A percentile compares a stretch with the other conserved stretches of the same genome.
Conservation (phyloP, 2,888 invertebrate species). For the Pollenia griseotomentosa region DNA sequence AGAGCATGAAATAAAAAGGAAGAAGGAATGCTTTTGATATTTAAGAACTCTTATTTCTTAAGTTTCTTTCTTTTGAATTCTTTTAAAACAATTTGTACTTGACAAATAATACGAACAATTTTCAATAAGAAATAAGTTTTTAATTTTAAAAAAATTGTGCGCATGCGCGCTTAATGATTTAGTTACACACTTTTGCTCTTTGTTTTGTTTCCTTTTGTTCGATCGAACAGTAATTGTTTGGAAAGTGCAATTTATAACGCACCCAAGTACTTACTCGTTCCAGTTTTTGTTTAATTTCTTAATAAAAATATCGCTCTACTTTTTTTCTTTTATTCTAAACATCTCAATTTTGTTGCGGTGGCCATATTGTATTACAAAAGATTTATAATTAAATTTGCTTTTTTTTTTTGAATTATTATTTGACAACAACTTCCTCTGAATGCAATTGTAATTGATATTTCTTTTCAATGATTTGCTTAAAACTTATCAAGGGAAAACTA, state of each 20-base stretch:
- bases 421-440: constrained; percentile 67
- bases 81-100: constrained; percentile 27
- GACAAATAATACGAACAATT: constrained; percentile 37
- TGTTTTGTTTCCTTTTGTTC: constrained; percentile 43
- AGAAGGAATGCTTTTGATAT: constrained; percentile 32
- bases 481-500: constrained; percentile 26
- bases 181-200: constrained; percentile 67
- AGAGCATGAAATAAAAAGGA: constrained; percentile 14
- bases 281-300: constrained; percentile 18
- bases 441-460: constrained; percentile 74
- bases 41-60: constrained; percentile 63
- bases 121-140: constrained; percentile 17
- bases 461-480: constrained; percentile 5
- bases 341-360: background rate
- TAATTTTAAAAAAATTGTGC: constrained; percentile 33
- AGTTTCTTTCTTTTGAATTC: constrained; percentile 59
- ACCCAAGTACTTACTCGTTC: constrained; percentile 59
- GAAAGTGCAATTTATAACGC: constrained; percentile 70
- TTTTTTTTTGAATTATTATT: constrained; percentile 42
- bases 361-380: constrained; percentile 58
- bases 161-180: constrained; percentile 53
- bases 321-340: background rate
- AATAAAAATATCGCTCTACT: constrained; percentile 17
- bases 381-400: constrained; percentile 59
- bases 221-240: constrained; percentile 23